A percentile compares a stretch with the other conserved stretches of the same genome.
phyloP scores from a whole-genome alignment of 1,140 invertebrate species.

The Drosophila punjabiensis region DNA sequence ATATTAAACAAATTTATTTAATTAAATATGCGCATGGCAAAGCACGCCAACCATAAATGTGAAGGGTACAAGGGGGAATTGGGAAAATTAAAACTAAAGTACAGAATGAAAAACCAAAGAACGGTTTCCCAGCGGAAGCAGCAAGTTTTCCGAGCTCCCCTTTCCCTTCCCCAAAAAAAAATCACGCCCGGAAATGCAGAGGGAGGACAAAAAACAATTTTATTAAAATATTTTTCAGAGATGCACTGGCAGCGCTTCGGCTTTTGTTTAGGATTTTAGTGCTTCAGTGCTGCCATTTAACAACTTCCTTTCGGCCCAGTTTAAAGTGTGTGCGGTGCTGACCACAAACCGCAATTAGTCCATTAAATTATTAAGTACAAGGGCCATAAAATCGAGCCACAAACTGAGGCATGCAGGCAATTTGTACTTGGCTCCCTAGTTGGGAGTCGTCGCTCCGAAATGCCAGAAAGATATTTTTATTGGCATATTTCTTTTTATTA shows the following conservation, averaged over 20 bases:
- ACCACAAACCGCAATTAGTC: conserved; percentile 75
- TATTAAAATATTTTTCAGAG: conserved; percentile 41
- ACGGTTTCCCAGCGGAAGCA: conserved; percentile 68
- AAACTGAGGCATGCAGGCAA: conserved; percentile 8
- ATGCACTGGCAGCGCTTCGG: conserved; percentile 16
- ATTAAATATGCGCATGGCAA: conserved; percentile 78
- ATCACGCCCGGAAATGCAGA: conserved; percentile 66
- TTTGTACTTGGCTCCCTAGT: conserved; percentile 39
- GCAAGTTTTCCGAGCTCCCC: conserved; percentile 48
- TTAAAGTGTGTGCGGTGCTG: conserved; percentile 49
- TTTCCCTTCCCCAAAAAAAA: conserved; percentile 8
- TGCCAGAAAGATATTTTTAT: conserved; percentile 67
- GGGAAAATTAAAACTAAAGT: conserved; percentile 73
- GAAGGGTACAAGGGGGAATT: conserved; percentile 38
- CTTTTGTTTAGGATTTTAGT: conserved; percentile 19
- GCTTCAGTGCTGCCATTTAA: conserved; percentile 32
- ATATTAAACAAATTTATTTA: conserved; percentile 56
- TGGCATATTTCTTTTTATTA: conserved; percentile 55
- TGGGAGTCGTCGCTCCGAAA: conserved; percentile 38
- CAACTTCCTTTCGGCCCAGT: conserved; percentile 58
- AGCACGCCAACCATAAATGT: conserved; percentile 40
- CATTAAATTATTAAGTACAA: conserved; percentile 75
- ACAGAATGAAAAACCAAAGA: conserved; percentile 37
- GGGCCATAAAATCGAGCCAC: conserved; percentile 48
- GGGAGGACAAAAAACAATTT: background rate